Conservation (phyloP, 1,140 invertebrate species). For the Episyrphus balteatus region DNA sequence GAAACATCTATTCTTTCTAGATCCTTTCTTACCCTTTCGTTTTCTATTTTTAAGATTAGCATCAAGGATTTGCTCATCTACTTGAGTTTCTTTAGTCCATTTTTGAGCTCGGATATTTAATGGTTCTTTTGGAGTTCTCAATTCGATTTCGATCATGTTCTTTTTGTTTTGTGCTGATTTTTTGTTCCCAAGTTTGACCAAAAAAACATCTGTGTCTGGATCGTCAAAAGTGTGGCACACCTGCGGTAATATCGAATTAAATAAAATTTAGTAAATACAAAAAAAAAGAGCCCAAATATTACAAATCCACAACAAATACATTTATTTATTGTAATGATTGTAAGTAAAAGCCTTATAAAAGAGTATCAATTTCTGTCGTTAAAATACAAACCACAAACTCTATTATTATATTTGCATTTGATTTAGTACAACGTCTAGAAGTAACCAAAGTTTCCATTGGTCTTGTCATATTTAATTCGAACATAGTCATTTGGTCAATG, state of each 20-base stretch:
- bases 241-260: constrained; percentile 5
- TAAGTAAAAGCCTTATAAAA: no score
- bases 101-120: constrained; percentile 17
- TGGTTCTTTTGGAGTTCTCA: constrained; percentile 29
- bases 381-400: no score
- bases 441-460: no score
- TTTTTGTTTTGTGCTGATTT: constrained; percentile 23
- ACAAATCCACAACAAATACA: no score
- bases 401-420: no score
- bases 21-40: constrained; percentile 14
- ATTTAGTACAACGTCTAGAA: no score
- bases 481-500: no score
- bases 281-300: no score
- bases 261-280: neutral
- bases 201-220: constrained; percentile 33
- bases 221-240: constrained; percentile 35
- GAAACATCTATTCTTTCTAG: constrained; percentile 8
- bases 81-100: constrained; percentile 30
- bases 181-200: constrained; percentile 33
- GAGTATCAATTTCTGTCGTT: no score
- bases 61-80: constrained; percentile 23
- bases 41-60: constrained; percentile 9
- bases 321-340: no score
- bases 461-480: no score
- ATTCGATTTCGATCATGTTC: constrained; percentile 33